Conservation (phyloP, 2,888 invertebrate genomes). For the Sarcophaga rosellei region DNA sequence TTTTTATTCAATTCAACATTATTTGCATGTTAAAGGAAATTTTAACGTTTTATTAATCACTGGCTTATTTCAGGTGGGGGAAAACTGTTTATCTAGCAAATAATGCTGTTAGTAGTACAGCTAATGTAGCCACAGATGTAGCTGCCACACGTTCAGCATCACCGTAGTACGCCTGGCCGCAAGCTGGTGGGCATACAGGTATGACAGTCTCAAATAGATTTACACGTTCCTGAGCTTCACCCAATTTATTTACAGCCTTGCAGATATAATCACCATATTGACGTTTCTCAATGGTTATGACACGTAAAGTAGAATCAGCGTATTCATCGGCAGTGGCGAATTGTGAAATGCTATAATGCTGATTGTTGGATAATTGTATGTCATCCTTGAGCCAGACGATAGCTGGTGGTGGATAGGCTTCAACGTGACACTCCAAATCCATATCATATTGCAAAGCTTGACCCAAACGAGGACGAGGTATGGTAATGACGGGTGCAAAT, state of each 20-base stretch:
- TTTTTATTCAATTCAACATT: constrained; percentile 11
- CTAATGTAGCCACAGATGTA: constrained; percentile 82
- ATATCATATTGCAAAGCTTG: constrained; percentile 95
- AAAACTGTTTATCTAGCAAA: constrained; percentile 79
- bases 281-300: constrained; percentile 94
- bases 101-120: constrained; percentile 81
- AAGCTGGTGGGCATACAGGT: constrained; percentile 96
- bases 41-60: constrained; percentile 47
- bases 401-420: constrained; percentile 96
- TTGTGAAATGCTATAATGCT: constrained; percentile 94
- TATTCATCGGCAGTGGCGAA: constrained; percentile 96
- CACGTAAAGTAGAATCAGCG: constrained; percentile 93
- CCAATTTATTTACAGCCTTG: constrained; percentile 94
- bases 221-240: constrained; percentile 89
- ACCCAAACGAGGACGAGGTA: constrained; percentile 91
- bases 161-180: constrained; percentile 82
- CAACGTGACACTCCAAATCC: constrained; percentile 96
- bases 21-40: constrained; percentile 36
- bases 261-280: constrained; percentile 94
- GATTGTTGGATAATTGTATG: constrained; percentile 91
- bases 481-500: constrained; percentile 92
- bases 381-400: constrained; percentile 95
- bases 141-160: constrained; percentile 77
- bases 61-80: constrained; percentile 39
- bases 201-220: constrained; percentile 94